Base-by-base conservation (phyloP, 2,888 invertebrate genomes). In the Aspidiotus rigidus region DNA sequence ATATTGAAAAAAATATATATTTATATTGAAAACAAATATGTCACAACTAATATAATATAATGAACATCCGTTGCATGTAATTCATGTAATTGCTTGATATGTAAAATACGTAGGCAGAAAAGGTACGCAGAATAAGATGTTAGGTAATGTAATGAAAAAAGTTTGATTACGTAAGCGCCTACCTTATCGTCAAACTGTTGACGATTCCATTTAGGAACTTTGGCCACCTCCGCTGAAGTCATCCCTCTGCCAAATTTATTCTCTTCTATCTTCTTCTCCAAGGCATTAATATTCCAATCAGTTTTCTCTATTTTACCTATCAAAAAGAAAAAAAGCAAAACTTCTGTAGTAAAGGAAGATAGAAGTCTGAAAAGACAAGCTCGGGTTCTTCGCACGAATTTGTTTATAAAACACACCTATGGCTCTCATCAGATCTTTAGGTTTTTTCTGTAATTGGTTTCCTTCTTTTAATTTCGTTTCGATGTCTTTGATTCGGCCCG, bases 251-350 rank as follows among this genome's bases (percentile, higher is more conserved):
- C 86, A 76, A 86, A 80, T 75, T 86, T 84, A 75, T 86, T 89
- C 77, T 90, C 88, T 75, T 85, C 82, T 44, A 93, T 93, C 79
- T 93, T 93, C 77, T 89, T 87, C 76, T 94, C 93, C 42, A 94
- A 90, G 78, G 91, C 88, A 74, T 89, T 88, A 49, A 93, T 87
- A 79, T 93, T 93, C 93, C 93, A 93, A 78, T 94, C 93, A 70
- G 85, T 88, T 71, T 87, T 86, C 77, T 93, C 92, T 73, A 93
- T 89, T 80, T 89, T 90, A 66, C 93, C 82, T 81, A 28, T 7
- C 16, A 71, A 15, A 70, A 64, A 53, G 28, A 28, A 5, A 28
- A 28, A 28, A 28, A 28, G 28, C 5, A 28, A 28, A 28, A 28
- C 28, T 28, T 28, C 28, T 5, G 28, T 28, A 1, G 28, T 28